Percentiles rank a stretch among this genome's conserved stretches.
phyloP scores from a whole-genome alignment of 2,888 invertebrate species.

The Cataglyphis rosenhaueri region DNA sequence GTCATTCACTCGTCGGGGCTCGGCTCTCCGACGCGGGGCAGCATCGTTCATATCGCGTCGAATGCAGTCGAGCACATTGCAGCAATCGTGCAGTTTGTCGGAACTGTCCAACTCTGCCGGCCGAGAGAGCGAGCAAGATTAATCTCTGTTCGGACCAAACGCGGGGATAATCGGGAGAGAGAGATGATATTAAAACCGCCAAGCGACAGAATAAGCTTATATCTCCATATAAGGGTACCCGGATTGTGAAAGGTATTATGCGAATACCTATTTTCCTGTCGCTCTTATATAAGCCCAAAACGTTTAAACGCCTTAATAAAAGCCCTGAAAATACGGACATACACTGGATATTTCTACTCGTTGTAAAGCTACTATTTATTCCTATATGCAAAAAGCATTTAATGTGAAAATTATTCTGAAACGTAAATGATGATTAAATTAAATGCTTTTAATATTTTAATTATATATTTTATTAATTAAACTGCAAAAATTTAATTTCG shows the following conservation, averaged over 20 bases:
- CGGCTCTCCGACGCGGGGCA: slow-evolving; percentile 38
- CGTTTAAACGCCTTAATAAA: slow-evolving; percentile 23
- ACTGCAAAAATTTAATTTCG: background rate
- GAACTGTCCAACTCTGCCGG: slow-evolving; percentile 49
- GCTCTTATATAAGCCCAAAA: background rate
- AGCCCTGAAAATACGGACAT: background rate
- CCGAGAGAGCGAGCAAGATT: slow-evolving; percentile 1
- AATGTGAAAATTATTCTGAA: background rate
- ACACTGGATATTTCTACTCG: background rate
- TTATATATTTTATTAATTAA: background rate
- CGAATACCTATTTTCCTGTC: background rate
- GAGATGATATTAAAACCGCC: slow-evolving; percentile 14
- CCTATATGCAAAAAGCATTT: background rate
- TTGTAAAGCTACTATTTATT: background rate
- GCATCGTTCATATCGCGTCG: slow-evolving; percentile 54
- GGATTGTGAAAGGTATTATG: background rate
- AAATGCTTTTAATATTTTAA: background rate
- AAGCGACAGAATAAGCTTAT: slow-evolving; percentile 19
- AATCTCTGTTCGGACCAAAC: slow-evolving; percentile 11
- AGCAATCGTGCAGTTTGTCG: slow-evolving; percentile 51
- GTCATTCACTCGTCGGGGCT: slow-evolving; percentile 65
- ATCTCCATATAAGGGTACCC: background rate
- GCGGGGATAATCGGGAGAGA: slow-evolving; percentile 33
- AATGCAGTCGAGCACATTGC: slow-evolving; percentile 46
- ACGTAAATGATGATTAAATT: background rate